Base-by-base conservation (phyloP, 2,797 vertebrate genomes). In the Delichon dasypus region DNA sequence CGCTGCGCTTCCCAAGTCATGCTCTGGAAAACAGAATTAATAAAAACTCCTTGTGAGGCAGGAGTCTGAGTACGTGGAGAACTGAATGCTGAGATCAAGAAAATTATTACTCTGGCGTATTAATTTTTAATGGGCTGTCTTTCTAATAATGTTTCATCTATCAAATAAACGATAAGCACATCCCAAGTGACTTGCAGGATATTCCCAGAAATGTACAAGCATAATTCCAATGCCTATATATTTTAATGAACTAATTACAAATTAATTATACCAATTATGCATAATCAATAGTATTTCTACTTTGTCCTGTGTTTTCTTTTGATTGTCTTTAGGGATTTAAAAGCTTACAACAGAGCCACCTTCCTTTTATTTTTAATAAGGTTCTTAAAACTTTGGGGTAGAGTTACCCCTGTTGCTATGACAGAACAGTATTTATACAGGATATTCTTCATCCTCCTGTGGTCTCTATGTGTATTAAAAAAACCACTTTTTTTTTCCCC, bases 221-320 rank as follows among this genome's bases (percentile, higher is more conserved):
- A 76, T 93, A 96, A 95, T 94, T 94, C 90, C 91, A 91, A 82
- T 93, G 95, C 84, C 95, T 96, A 96, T 96, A 94, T 96, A 90
- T 91, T 96, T 96, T 94, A 94, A 88, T 91, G 95, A 96, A 95
- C 95, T 97, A 96, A 97, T 96, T 96, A 96, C 91, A 94, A 97
- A 96, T 97, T 96, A 97, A 97, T 95, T 97, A 96, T 95, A 94
- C 77, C 94, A 95, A 96, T 94, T 94, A 93, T 40, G 88, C 68
- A 60, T 95, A 91, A 96, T 95, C 95, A 94, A 96, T 96, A 94
- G 77, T 96, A 93, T 95, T 94, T 81, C 85, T 96, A 58, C 80
- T 88, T 95, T 90, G 50, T 94, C 68, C 77, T 90, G 15, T 95
- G 86, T 96, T 96, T 90, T 95, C 85, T 91, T 95, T 96, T 78